Evolutionary conservation across 2,888 invertebrate genomes (phyloP).

Genomic region (Stenichneumon culpator): DNA sequence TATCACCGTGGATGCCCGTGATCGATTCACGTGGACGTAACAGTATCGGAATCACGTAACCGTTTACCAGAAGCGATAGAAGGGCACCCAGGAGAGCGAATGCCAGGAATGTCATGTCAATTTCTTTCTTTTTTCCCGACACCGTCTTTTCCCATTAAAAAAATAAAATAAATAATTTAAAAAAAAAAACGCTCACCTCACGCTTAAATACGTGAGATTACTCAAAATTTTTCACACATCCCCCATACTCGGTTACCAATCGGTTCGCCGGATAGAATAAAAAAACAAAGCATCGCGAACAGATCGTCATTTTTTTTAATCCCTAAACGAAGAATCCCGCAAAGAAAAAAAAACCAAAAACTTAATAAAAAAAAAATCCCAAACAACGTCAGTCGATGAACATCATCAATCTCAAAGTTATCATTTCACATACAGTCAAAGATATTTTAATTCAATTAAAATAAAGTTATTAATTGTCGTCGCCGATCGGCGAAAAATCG

Average conservation of each 20-base stretch:
- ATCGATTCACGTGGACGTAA: constrained; percentile 3
- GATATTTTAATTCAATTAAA: too few relatives aligned
- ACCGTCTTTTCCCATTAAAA: not conserved
- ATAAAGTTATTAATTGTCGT: too few relatives aligned
- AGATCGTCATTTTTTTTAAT: not conserved
- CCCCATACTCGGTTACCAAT: not conserved
- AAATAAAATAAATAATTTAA: not conserved
- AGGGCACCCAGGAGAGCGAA: constrained; percentile 17
- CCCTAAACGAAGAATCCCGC: not conserved
- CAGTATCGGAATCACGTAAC: constrained; percentile 19
- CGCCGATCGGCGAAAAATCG: too few relatives aligned
- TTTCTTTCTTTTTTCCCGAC: not conserved
- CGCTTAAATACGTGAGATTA: not conserved
- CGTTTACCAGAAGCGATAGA: constrained; percentile 13
- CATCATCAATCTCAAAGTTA: too few relatives aligned
- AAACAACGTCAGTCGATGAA: too few relatives aligned
- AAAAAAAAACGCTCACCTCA: not conserved
- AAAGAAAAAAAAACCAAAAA: not conserved
- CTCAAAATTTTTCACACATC: not conserved
- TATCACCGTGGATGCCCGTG: not conserved
- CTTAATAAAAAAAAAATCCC: too few relatives aligned
- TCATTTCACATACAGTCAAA: too few relatives aligned
- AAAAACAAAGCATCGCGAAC: not conserved
- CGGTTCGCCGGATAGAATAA: not conserved
- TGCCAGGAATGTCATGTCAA: constrained; percentile 13